phyloP scores from a whole-genome alignment of 2,113 vertebrate genomes.

The Apaloderma vittatum region DNA sequence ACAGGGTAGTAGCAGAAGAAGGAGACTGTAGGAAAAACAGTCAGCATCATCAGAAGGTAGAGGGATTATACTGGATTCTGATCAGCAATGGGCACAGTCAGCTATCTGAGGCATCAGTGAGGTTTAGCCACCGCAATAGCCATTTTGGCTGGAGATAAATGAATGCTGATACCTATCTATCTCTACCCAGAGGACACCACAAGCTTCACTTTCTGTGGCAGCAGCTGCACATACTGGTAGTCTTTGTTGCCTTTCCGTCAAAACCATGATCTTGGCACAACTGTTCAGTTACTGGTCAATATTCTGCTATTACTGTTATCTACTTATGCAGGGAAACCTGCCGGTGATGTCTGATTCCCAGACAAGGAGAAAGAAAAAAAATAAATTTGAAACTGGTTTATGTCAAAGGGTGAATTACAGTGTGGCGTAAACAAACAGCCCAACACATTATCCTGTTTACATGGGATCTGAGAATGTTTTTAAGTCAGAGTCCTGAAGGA shows the following conservation, averaged over 20 bases:
- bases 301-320: not conserved
- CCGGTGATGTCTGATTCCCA: slow-evolving; percentile 26
- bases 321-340: not conserved
- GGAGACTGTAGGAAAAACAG: not conserved
- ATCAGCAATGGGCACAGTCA: not conserved
- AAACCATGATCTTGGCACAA: not conserved
- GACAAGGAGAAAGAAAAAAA: not conserved
- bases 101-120: not conserved
- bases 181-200: not conserved
- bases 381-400: slow-evolving; percentile 24
- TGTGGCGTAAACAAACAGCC: slow-evolving; percentile 34
- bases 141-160: not conserved
- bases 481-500: slow-evolving; percentile 21
- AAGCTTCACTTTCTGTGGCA: not conserved
- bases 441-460: slow-evolving; percentile 31
- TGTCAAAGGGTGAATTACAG: slow-evolving; percentile 27
- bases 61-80: not conserved
- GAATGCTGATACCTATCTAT: not conserved
- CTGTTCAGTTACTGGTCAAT: not conserved
- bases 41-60: not conserved
- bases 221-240: not conserved
- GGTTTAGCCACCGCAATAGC: not conserved
- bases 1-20: not conserved
- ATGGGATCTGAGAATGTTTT: not conserved
- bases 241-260: not conserved